Percentiles rank a stretch among this genome's conserved stretches.
phyloP scores from a whole-genome alignment of 2,888 invertebrate genomes.

The Xestoiulus laeticollis region DNA sequence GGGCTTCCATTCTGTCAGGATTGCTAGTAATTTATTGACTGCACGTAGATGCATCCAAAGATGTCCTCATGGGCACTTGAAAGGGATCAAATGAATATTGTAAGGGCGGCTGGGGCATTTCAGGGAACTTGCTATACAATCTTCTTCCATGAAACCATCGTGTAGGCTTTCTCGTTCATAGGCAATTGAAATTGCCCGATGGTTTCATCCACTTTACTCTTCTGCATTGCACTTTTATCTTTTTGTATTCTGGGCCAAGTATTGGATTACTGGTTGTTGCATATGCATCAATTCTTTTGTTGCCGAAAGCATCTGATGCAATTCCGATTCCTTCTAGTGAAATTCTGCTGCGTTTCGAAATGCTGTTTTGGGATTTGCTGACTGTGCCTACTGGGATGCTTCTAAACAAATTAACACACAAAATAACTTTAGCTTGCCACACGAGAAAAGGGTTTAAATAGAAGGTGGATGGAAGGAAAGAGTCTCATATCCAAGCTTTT shows the following conservation, averaged over 20 bases:
- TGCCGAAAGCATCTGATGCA: background rate
- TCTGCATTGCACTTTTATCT: conserved; percentile 18
- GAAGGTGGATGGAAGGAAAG: background rate
- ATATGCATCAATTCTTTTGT: background rate
- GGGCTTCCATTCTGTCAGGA: background rate
- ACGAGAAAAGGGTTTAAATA: background rate
- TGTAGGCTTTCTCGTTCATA: background rate
- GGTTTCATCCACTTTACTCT: conserved; percentile 3
- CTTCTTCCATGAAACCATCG: background rate
- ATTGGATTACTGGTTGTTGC: background rate
- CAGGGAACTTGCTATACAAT: background rate
- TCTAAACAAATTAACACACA: background rate
- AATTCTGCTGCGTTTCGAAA: background rate
- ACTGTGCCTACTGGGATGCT: background rate
- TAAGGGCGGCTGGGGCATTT: background rate
- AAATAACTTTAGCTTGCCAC: background rate
- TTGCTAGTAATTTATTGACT: background rate
- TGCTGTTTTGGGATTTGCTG: background rate
- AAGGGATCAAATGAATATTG: background rate
- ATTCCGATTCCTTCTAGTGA: background rate
- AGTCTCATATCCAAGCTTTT: background rate
- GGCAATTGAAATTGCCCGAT: background rate
- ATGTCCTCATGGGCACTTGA: conserved; percentile 5
- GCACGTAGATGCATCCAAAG: background rate
- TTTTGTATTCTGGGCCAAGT: background rate